These are phyloP conservation scores for Lasioglossum figueresi DNA, from an alignment of 2,888 invertebrate species.

Conservation along the genomic window DNA sequence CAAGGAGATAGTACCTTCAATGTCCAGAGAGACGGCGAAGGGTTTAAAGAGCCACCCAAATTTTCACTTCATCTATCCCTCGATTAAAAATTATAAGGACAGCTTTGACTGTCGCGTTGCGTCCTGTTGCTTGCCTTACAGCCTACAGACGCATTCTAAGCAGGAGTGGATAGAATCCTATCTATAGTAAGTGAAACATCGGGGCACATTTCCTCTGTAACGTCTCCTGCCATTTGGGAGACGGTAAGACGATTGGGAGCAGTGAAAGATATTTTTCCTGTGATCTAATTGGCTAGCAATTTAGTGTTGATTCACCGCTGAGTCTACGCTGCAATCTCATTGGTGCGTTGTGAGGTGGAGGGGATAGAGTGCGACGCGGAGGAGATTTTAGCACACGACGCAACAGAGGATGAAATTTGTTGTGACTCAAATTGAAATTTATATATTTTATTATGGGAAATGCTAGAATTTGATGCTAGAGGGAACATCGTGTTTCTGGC, in stretches of 20 bases:
- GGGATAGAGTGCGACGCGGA: background rate
- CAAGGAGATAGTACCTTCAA: slow-evolving; percentile 89
- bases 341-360: background rate
- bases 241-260: background rate
- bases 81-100: slow-evolving; percentile 91
- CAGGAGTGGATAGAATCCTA: slow-evolving; percentile 93
- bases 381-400: background rate
- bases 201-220: background rate
- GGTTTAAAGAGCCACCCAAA: slow-evolving; percentile 85
- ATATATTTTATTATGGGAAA: background rate
- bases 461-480: background rate
- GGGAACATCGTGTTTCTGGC: background rate
- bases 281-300: background rate
- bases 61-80: slow-evolving; percentile 90
- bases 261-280: background rate
- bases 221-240: background rate
- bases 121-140: slow-evolving; percentile 96
- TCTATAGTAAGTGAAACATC: slow-evolving; percentile 88
- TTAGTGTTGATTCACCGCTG: background rate
- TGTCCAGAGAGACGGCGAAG: slow-evolving; percentile 85
- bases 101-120: slow-evolving; percentile 94
- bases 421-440: background rate
- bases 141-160: slow-evolving; percentile 90
- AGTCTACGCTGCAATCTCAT: background rate
- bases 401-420: background rate